Percentiles rank a stretch among this genome's conserved stretches.
phyloP scores from a whole-genome alignment of 1,140 invertebrate genomes.

The Magallana angulata region DNA sequence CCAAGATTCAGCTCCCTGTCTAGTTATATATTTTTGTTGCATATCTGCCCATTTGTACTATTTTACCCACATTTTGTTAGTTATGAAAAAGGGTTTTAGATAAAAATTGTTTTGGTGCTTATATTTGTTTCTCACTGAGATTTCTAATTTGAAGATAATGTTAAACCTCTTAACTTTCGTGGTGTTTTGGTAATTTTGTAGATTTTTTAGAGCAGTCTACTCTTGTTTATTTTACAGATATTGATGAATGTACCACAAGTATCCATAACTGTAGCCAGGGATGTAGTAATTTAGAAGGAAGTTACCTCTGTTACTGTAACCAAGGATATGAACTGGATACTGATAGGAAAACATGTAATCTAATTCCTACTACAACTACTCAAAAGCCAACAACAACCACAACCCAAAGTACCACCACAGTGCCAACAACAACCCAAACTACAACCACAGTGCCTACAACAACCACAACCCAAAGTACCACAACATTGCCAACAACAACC shows the following conservation, averaged over 20 bases:
- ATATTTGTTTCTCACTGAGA: too few species aligned
- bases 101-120: too few species aligned
- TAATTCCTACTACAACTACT: neutral
- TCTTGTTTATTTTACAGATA: slow-evolving; percentile 63
- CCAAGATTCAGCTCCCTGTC: too few species aligned
- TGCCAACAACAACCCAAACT: neutral
- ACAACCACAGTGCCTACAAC: neutral
- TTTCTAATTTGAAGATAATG: too few species aligned
- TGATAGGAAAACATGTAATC: slow-evolving; percentile 43
- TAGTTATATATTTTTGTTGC: too few species aligned
- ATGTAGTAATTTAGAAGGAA: slow-evolving; percentile 69
- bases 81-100: too few species aligned
- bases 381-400: neutral
- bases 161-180: too few species aligned
- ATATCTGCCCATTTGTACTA: too few species aligned
- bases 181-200: too few species aligned
- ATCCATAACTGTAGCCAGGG: slow-evolving; percentile 61
- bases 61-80: too few species aligned
- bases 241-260: slow-evolving; percentile 64
- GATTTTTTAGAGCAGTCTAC: neutral
- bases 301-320: slow-evolving; percentile 66
- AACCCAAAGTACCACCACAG: neutral
- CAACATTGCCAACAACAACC: neutral
- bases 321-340: slow-evolving; percentile 58
- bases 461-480: neutral